A percentile compares a stretch with the other conserved stretches of the same genome.
phyloP scores from a whole-genome alignment of 2,797 vertebrate species.

The Xiphophorus birchmanni region DNA sequence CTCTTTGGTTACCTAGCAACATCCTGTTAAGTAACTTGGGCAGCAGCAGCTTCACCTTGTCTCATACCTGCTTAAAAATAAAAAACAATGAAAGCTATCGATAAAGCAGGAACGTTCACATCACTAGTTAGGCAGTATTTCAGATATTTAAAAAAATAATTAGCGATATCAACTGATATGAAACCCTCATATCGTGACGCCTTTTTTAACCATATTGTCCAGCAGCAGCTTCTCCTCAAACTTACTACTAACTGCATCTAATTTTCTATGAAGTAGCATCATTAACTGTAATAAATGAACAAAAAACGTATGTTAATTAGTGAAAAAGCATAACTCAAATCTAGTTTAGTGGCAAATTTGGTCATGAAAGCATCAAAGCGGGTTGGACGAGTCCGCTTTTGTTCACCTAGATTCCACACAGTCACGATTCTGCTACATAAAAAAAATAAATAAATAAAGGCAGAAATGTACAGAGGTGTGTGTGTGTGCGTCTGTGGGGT shows the following conservation, averaged over 20 bases:
- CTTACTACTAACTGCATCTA: not conserved
- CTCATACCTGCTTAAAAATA: too few relatives aligned
- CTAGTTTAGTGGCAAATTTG: not conserved
- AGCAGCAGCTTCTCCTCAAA: not conserved
- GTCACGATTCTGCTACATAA: slow-evolving; percentile 34
- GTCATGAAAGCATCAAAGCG: not conserved
- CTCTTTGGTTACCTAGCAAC: too few relatives aligned
- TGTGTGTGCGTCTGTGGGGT: slow-evolving; percentile 30
- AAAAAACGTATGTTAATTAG: not conserved
- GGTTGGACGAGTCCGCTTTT: slow-evolving; percentile 10
- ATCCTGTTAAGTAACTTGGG: too few relatives aligned
- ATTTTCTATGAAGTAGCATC: not conserved
- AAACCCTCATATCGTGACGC: too few relatives aligned
- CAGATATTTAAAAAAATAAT: too few relatives aligned
- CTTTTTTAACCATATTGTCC: too few relatives aligned
- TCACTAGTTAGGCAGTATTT: too few relatives aligned
- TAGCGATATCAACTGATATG: too few relatives aligned
- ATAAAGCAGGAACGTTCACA: too few relatives aligned
- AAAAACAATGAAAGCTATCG: too few relatives aligned
- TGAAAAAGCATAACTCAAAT: not conserved
- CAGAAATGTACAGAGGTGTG: slow-evolving; percentile 1
- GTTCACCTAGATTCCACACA: slow-evolving; percentile 7
- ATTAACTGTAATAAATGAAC: not conserved
- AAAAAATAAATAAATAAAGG: slow-evolving; percentile 11
- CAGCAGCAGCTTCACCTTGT: too few relatives aligned